A percentile compares a stretch with the other conserved stretches of the same genome.
These are phyloP conservation scores for Scrobipalpa atriplicella DNA, from an alignment of 2,888 invertebrate species.

Conservation along the genomic window DNA sequence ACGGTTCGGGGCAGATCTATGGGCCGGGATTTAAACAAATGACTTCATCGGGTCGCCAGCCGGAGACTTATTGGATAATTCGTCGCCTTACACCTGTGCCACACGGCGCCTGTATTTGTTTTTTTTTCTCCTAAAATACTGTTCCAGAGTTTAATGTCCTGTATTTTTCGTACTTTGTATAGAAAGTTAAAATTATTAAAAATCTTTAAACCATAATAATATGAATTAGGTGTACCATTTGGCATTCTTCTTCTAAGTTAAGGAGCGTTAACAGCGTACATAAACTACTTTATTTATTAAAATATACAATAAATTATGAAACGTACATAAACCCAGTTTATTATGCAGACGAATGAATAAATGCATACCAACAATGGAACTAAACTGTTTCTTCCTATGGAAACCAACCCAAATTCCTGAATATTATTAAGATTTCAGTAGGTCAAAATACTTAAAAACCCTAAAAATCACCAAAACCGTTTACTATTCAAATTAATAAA, in stretches of 20 bases:
- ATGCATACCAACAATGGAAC: not conserved
- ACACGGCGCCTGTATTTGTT: not conserved
- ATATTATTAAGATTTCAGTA: not conserved
- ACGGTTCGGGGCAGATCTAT: conserved; percentile 36
- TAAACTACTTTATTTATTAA: too few species aligned
- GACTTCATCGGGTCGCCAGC: conserved; percentile 59
- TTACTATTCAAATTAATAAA: too few species aligned
- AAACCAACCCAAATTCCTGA: not conserved
- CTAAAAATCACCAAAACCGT: too few species aligned
- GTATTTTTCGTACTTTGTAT: too few species aligned
- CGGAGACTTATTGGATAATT: conserved; percentile 65
- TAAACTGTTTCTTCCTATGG: not conserved
- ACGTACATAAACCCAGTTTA: not conserved
- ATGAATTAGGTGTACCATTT: too few species aligned
- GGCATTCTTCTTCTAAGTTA: too few species aligned
- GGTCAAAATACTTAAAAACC: too few species aligned
- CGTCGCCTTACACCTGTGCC: conserved; percentile 43
- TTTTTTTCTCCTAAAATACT: not conserved
- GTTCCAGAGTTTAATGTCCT: too few species aligned
- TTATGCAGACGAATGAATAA: not conserved
- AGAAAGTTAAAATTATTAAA: too few species aligned
- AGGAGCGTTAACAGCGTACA: too few species aligned
- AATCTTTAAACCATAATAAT: too few species aligned
- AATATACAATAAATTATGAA: not conserved
- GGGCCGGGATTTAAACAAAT: conserved; percentile 65